phyloP scores from a whole-genome alignment of 2,113 vertebrate genomes.

The Hiodon tergisus region DNA sequence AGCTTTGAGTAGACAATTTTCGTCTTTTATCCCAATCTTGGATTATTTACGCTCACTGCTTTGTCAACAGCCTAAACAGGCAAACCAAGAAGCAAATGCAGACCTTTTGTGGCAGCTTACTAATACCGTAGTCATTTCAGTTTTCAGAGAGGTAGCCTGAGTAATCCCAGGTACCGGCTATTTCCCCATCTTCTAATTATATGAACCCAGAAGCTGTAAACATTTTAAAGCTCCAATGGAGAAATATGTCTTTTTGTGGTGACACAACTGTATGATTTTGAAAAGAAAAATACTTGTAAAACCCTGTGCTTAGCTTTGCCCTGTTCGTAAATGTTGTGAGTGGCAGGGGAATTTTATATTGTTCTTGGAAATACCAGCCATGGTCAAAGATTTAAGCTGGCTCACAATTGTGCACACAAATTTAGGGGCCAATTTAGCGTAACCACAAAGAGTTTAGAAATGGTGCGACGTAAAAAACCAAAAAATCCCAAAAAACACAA shows the following conservation, averaged over 20 bases:
- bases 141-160: constrained; percentile 21
- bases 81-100: not conserved
- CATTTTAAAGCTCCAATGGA: not conserved
- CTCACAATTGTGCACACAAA: constrained; percentile 1
- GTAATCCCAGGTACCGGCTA: constrained; percentile 17
- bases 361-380: constrained; percentile 3
- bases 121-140: constrained; percentile 10
- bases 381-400: constrained; percentile 1
- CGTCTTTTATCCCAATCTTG: too few species aligned
- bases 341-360: not conserved
- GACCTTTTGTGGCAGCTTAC: not conserved
- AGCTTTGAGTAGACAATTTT: too few species aligned
- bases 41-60: not conserved
- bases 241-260: constrained; percentile 31
- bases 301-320: constrained; percentile 18
- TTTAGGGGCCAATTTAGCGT: not conserved
- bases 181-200: constrained; percentile 24
- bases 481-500: not conserved
- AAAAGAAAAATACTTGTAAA: constrained; percentile 18
- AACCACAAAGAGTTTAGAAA: constrained; percentile 6
- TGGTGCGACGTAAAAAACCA: not conserved
- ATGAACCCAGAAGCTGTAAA: constrained; percentile 19
- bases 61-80: not conserved
- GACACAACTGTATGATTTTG: constrained; percentile 27
- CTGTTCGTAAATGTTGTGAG: constrained; percentile 13